phyloP scores from a whole-genome alignment of 2,888 invertebrate species.

The Hybos culiciformis region DNA sequence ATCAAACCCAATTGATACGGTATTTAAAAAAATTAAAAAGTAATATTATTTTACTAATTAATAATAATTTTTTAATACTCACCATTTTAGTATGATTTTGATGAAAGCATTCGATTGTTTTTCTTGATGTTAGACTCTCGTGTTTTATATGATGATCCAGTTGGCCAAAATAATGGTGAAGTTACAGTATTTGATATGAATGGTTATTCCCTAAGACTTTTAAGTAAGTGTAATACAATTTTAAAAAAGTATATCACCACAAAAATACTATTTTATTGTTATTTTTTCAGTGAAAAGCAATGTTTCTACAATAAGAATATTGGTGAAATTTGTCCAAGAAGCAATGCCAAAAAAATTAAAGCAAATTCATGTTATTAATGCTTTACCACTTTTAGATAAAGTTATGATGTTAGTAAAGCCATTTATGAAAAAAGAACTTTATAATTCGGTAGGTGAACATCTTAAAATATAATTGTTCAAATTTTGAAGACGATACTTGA shows the following conservation, averaged over 20 bases:
- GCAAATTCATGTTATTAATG: constrained; percentile 46
- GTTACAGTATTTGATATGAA: constrained; percentile 57
- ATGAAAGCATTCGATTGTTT: constrained; percentile 51
- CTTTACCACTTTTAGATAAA: constrained; percentile 48
- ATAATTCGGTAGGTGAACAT: constrained; percentile 36
- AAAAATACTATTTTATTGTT: no score
- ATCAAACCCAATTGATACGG: neutral
- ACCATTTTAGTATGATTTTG: constrained; percentile 41
- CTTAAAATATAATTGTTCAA: neutral
- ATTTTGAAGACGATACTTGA: no score
- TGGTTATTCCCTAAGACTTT: constrained; percentile 48
- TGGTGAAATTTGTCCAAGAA: constrained; percentile 25
- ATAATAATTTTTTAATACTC: neutral
- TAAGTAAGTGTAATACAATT: constrained; percentile 39
- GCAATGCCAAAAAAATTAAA: constrained; percentile 27
- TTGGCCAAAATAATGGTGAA: constrained; percentile 41
- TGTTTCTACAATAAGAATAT: constrained; percentile 24
- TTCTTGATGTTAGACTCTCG: constrained; percentile 59
- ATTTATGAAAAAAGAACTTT: constrained; percentile 48
- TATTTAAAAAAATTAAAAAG: neutral
- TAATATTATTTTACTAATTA: neutral
- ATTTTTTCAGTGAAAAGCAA: no score
- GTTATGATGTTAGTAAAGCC: constrained; percentile 46
- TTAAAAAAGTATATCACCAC: neutral
- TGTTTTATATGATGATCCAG: constrained; percentile 39